Evolutionary conservation across 2,797 vertebrate genomes (phyloP).

Genomic region (Enteromius argenteus): DNA sequence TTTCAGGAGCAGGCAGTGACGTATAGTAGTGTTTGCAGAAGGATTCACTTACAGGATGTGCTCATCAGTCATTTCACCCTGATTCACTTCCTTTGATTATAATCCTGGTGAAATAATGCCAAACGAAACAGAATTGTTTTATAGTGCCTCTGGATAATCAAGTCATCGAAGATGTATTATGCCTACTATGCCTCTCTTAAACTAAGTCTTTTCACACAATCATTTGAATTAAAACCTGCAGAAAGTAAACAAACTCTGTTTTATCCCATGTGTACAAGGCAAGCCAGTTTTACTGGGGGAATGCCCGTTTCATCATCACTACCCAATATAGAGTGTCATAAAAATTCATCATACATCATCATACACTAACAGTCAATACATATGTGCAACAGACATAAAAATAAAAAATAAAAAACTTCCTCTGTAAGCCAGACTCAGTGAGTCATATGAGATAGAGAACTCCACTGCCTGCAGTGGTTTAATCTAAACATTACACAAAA

Average conservation of each 20-base stretch:
- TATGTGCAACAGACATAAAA: conserved; percentile 21
- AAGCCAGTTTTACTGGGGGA: conserved; percentile 37
- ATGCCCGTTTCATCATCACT: not conserved
- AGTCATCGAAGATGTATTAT: not conserved
- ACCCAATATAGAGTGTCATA: conserved; percentile 16
- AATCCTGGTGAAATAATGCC: conserved; percentile 4
- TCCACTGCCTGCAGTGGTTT: conserved; percentile 32
- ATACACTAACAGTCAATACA: not conserved
- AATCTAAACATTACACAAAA: conserved; percentile 9
- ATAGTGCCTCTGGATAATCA: conserved; percentile 4
- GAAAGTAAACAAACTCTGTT: conserved; percentile 24
- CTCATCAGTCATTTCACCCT: conserved; percentile 25
- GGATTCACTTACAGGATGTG: conserved; percentile 53
- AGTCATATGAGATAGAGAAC: not conserved
- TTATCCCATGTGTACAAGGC: conserved; percentile 24
- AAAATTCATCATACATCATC: conserved; percentile 22
- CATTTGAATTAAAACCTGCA: not conserved
- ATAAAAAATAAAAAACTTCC: no score
- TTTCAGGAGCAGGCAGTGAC: conserved; percentile 12
- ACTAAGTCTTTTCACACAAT: not conserved
- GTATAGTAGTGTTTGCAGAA: conserved; percentile 42
- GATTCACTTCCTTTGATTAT: conserved; percentile 31
- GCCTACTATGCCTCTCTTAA: not conserved
- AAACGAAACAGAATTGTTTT: not conserved
- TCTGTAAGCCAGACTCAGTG: not conserved